Evolutionary conservation across 2,888 invertebrate genomes (phyloP).

Genomic region (Xanthia togata): DNA sequence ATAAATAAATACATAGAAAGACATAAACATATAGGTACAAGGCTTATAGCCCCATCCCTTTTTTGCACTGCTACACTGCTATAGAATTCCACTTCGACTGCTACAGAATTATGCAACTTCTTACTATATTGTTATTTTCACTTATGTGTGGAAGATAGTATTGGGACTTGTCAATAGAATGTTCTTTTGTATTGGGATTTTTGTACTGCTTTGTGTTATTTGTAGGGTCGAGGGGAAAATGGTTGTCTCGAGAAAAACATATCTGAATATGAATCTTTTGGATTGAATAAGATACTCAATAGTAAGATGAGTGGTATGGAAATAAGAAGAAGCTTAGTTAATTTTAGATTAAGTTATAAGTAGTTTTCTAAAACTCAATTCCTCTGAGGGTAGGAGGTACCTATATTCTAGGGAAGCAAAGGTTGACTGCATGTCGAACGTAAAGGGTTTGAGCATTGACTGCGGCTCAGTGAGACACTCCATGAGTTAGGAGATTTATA

Average conservation of each 20-base stretch:
- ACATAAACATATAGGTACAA: constrained; percentile 8
- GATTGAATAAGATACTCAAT: neutral
- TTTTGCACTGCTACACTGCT: neutral
- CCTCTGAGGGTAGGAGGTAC: neutral
- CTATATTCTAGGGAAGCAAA: constrained; percentile 30
- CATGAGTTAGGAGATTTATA: neutral
- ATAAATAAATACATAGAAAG: too few species aligned
- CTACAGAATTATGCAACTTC: constrained; percentile 18
- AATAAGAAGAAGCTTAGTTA: neutral
- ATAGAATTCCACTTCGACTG: too few species aligned
- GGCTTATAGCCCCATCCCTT: neutral
- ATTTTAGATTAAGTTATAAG: neutral
- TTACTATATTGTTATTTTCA: constrained; percentile 25
- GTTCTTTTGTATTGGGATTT: constrained; percentile 7
- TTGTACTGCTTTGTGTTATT: neutral
- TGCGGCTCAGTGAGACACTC: constrained; percentile 39
- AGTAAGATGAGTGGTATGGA: neutral
- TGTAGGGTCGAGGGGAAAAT: neutral
- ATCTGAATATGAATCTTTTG: neutral
- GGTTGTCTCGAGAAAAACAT: neutral
- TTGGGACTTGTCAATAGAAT: constrained; percentile 6
- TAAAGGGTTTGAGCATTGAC: constrained; percentile 11
- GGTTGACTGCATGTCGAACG: constrained; percentile 20
- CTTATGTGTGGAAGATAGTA: neutral
- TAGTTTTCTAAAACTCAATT: neutral